Evolutionary conservation across 1,140 invertebrate genomes (phyloP), one percentile per base, ranked within the genome.

Genomic region (Cyrtorhinus lividipennis): DNA sequence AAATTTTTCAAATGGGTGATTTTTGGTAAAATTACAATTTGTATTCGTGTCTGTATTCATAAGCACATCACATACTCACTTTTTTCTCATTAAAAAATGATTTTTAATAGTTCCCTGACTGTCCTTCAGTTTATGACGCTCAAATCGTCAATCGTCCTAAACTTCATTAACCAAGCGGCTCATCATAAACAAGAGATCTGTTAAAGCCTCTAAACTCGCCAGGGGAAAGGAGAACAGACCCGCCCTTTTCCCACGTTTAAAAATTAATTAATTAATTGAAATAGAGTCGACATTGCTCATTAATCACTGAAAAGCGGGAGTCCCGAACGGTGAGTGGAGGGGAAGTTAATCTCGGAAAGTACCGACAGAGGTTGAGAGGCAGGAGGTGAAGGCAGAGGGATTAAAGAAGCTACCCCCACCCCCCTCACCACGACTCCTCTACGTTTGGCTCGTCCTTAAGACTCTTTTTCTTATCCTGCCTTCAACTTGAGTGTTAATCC

Each of bases 181-280:
- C 48, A 53, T 53, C 48, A 10, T 22, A 44, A 12, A 53, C 12
- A 22, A 53, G 38, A n/a, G n/a, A n/a, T 5, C 18, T 22, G 8
- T 20, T 53, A 5, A 53, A 15, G 12, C 48, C 20, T 53, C 48
- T 53, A 10, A 22, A 22, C 48, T 53, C 48, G 5, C 18, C 12
- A 53, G 18, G 20, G 48, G 48, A 8, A 10, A 13, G 5, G 8
- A 20, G 20, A 53, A 53, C 48, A 10, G 10, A 10, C 48, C 48
- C 5, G 5, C 18, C 20, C 48, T 20, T 22, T 53, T 20, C 18
- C 48, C 48, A 20, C 48, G 48, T 53, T 53, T 53, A 53, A 53
- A 53, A 53, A 53, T 53, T 53, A 53, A 53, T 53, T 53, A 53
- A 53, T 53, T 53, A 53, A 53, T 53, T 53, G 48, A 53, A 53